Base-by-base conservation (phyloP, 2,113 vertebrate species). In the Galbula dea region DNA sequence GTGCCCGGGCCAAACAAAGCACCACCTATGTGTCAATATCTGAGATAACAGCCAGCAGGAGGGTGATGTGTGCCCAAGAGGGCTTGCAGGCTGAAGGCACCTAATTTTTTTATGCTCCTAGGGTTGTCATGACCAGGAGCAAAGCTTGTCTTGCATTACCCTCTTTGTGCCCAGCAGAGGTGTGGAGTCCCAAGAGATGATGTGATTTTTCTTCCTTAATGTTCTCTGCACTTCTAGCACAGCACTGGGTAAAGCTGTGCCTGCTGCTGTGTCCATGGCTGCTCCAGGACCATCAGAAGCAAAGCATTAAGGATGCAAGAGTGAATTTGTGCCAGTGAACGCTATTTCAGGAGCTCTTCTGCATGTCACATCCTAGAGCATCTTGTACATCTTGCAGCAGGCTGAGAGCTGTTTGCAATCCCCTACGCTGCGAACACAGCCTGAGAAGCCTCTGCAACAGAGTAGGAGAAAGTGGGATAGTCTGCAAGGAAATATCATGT, bases 341-440 rank as follows among this genome's bases (percentile, higher is more conserved):
- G n/a, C n/a, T n/a, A n/a, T n/a, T n/a, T n/a, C n/a, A 32, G n/a
- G 63, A 54, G 37, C 41, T 24, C 36, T 66, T 30, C 66, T 78
- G 39, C 10, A 1, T 12, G 10, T 23, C 58, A 41, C 9, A 18
- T 24, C 34, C 37, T 36, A 29, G 45, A 48, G n/a, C 7, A 15
- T 32, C 24, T 57, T 7, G 21, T 43, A 30, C 16, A 1, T 49
- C 37, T 71, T 0, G 2, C 1, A 1, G 45, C 30, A 10, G 37
- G 12, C 18, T 41, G 39, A 65, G n/a, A 19, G 34, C 32, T 49
- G 19, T 14, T 5, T 9, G 21, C 68, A 27, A 17, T 29, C 18
- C 41, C 30, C 24, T 61, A 2, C 0, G 0, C 29, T n/a, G 58
- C 6, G 4, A 39, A 55, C 6, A 4, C 29, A 23, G 27, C 29